A percentile compares a stretch with the other conserved stretches of the same genome.
These are phyloP conservation scores for Tupaia tana DNA, from an alignment of 2,113 vertebrate genomes.

Conservation along the genomic window DNA sequence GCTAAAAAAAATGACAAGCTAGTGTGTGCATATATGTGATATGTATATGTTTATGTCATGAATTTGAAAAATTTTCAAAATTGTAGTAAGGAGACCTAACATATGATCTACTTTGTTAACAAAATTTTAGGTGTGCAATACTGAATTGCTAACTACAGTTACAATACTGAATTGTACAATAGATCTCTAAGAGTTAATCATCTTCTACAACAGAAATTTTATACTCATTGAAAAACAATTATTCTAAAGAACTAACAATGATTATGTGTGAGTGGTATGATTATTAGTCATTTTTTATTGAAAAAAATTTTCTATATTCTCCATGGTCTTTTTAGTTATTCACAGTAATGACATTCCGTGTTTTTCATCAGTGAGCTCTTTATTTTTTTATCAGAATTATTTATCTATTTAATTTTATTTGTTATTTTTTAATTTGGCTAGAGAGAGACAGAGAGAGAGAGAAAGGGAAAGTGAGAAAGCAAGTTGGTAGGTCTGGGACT, in stretches of 20 bases:
- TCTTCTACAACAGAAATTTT: not conserved
- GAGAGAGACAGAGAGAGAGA: too few species aligned
- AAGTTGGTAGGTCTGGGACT: too few species aligned
- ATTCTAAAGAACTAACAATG: not conserved
- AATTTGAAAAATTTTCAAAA: not conserved
- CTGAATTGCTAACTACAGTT: not conserved
- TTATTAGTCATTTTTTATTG: not conserved
- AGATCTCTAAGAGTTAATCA: not conserved
- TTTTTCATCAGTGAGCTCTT: not conserved
- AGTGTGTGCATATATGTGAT: not conserved
- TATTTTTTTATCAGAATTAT: not conserved
- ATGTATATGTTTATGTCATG: not conserved
- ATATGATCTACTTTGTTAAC: not conserved
- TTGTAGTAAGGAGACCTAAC: not conserved
- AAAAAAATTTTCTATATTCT: not conserved
- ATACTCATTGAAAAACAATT: not conserved
- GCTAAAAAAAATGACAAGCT: not conserved
- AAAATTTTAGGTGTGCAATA: not conserved
- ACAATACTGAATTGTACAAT: not conserved
- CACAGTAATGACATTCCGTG: not conserved
- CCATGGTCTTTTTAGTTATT: not conserved
- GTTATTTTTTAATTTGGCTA: too few species aligned
- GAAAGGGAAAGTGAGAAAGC: too few species aligned
- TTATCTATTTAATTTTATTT: too few species aligned
- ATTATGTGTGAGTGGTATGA: not conserved